Conservation (phyloP, 2,888 invertebrate species). For the Julus scanicus region DNA sequence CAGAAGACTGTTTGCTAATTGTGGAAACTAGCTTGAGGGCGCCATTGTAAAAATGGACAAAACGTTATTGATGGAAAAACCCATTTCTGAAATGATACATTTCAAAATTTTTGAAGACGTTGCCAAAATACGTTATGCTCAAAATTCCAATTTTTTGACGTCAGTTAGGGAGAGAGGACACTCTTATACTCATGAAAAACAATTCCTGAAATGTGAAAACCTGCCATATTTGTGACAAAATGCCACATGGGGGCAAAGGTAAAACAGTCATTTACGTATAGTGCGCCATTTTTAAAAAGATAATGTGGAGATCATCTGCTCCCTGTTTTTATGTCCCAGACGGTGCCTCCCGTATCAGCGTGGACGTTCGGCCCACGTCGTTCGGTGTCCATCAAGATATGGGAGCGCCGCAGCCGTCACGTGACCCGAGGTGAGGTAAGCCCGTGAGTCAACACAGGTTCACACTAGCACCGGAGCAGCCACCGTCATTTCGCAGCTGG, state of each 20-base stretch:
- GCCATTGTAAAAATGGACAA: too few relatives aligned
- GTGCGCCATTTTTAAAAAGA: neutral
- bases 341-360: neutral
- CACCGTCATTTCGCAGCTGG: conserved; percentile 5
- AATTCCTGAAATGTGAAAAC: too few relatives aligned
- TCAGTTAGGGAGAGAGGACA: too few relatives aligned
- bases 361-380: neutral
- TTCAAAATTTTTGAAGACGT: too few relatives aligned
- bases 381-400: neutral
- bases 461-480: neutral
- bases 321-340: neutral
- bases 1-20: neutral
- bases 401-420: neutral
- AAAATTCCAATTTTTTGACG: too few relatives aligned
- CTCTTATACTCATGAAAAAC: too few relatives aligned
- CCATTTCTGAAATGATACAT: too few relatives aligned
- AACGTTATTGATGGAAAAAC: too few relatives aligned
- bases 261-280: too few relatives aligned
- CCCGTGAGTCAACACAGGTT: conserved; percentile 19
- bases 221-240: too few relatives aligned
- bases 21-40: neutral
- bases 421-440: neutral
- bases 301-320: neutral
- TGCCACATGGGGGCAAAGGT: too few relatives aligned
- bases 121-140: too few relatives aligned